Evolutionary conservation across 1,140 invertebrate species (phyloP).

Genomic region (Piezodorus guildinii): DNA sequence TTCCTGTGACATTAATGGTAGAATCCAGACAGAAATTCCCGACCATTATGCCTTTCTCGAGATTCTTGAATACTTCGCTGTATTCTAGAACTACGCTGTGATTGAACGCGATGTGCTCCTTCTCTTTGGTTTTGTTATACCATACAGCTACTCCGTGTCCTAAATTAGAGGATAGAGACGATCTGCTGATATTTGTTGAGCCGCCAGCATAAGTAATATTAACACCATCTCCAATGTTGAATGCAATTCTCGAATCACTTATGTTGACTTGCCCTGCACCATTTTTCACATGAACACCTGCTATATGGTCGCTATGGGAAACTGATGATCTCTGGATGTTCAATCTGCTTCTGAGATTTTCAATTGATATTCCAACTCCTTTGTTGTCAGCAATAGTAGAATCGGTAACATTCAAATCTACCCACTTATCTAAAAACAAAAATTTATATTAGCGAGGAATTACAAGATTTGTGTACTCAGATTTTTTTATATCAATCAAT

Average conservation of each 20-base stretch:
- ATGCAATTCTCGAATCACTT: constrained; percentile 73
- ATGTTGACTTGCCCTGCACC: constrained; percentile 89
- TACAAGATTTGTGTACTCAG: no score
- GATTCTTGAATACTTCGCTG: constrained; percentile 70
- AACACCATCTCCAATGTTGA: constrained; percentile 83
- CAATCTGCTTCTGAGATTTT: constrained; percentile 69
- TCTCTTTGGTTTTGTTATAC: constrained; percentile 67
- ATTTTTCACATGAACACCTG: constrained; percentile 71
- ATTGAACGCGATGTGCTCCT: constrained; percentile 60
- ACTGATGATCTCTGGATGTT: constrained; percentile 69
- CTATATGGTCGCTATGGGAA: constrained; percentile 76
- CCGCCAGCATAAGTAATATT: constrained; percentile 89
- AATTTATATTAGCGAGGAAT: background rate
- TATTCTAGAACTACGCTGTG: constrained; percentile 80
- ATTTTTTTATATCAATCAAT: no score
- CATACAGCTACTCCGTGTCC: constrained; percentile 69
- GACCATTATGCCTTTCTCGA: constrained; percentile 69
- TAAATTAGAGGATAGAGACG: constrained; percentile 63
- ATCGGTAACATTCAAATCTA: constrained; percentile 77
- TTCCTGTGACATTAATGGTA: constrained; percentile 70
- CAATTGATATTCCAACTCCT: constrained; percentile 78
- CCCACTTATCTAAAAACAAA: constrained; percentile 52
- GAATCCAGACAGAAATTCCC: constrained; percentile 59
- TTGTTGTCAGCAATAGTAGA: constrained; percentile 78
- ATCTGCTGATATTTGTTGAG: constrained; percentile 73